Conservation (phyloP, 2,888 invertebrate species). For the Antheraea assamensis region DNA sequence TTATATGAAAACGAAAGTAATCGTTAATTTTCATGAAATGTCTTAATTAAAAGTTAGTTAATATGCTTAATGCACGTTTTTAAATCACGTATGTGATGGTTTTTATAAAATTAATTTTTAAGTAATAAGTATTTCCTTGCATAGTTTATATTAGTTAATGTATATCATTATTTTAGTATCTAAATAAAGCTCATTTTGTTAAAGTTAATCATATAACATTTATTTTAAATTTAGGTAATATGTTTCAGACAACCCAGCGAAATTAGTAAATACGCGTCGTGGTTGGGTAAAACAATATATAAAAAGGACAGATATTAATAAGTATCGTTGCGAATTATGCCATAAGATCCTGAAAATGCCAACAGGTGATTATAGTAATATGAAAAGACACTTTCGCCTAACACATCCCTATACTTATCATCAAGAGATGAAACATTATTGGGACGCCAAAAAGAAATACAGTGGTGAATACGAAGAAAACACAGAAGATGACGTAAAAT, state of each 20-base stretch:
- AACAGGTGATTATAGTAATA: slow-evolving; percentile 13
- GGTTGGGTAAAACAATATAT: slow-evolving; percentile 22
- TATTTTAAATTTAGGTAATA: neutral
- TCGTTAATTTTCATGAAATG: no score
- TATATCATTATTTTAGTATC: neutral
- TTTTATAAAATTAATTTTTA: no score
- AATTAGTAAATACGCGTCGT: neutral
- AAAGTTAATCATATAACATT: neutral
- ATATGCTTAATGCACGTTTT: no score
- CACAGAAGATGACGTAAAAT: slow-evolving; percentile 4
- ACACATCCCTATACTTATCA: slow-evolving; percentile 20
- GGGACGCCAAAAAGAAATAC: neutral
- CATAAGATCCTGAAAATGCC: slow-evolving; percentile 14
- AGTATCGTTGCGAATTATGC: slow-evolving; percentile 21
- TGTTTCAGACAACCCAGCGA: neutral
- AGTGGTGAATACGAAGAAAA: neutral
- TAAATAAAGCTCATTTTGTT: neutral
- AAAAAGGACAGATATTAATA: slow-evolving; percentile 11
- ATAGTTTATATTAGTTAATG: neutral
- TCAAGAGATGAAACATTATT: slow-evolving; percentile 12
- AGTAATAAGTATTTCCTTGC: neutral
- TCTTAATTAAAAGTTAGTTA: no score
- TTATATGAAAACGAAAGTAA: no score
- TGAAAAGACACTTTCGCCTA: slow-evolving; percentile 21
- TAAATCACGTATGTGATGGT: neutral